Evolutionary conservation across 1,140 invertebrate species (phyloP).

Genomic region (Atta colombica): DNA sequence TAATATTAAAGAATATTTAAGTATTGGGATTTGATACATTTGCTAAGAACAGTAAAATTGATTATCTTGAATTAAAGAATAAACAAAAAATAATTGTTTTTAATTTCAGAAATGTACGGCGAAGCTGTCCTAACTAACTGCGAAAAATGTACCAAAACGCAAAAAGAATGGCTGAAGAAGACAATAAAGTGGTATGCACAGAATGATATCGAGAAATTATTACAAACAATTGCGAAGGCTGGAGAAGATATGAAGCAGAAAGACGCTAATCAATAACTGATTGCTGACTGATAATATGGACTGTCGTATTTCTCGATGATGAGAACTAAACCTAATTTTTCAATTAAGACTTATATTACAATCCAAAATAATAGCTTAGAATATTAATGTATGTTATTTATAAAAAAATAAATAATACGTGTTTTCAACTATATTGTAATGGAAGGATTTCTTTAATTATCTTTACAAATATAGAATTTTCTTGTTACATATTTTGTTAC

Average conservation of each 20-base stretch:
- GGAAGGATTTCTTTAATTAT: too few relatives aligned
- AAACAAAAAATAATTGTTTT: neutral
- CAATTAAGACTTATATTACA: too few relatives aligned
- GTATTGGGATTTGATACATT: neutral
- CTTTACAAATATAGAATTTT: too few relatives aligned
- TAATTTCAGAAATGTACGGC: neutral
- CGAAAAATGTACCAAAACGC: slow-evolving; percentile 63
- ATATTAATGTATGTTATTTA: too few relatives aligned
- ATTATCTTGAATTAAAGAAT: neutral
- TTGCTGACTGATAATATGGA: too few relatives aligned
- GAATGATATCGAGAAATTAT: slow-evolving; percentile 53
- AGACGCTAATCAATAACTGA: too few relatives aligned
- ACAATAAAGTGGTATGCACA: slow-evolving; percentile 49
- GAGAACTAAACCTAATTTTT: too few relatives aligned
- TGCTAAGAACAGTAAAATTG: neutral
- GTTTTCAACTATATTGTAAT: too few relatives aligned
- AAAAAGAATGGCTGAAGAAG: neutral
- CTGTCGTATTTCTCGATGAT: too few relatives aligned
- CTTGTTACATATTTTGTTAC: too few relatives aligned
- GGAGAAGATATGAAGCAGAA: neutral
- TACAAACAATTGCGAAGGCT: slow-evolving; percentile 19
- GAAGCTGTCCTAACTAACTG: slow-evolving; percentile 68
- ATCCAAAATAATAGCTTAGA: too few relatives aligned
- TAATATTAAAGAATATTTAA: neutral
- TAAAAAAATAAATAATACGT: too few relatives aligned